A percentile compares a stretch with the other conserved stretches of the same genome.
phyloP scores from a whole-genome alignment of 2,888 invertebrate species.

The Mesorhabditis spiculigera region DNA sequence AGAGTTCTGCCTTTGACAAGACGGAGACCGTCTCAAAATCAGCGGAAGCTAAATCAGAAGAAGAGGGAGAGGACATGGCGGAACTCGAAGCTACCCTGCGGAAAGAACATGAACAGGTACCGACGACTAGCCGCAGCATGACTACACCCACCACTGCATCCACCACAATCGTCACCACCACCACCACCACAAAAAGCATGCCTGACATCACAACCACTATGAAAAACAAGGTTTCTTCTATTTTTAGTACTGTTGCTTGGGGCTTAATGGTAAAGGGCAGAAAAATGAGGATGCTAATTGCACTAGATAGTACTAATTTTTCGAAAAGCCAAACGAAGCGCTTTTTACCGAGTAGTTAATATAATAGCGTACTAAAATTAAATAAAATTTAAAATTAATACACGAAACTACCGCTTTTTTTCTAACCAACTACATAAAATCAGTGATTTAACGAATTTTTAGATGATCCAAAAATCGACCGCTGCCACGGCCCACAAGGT shows the following conservation, averaged over 20 bases:
- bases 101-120: neutral
- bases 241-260: neutral
- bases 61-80: slow-evolving; percentile 11
- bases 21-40: too few relatives aligned
- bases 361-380: too few relatives aligned
- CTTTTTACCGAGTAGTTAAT: too few relatives aligned
- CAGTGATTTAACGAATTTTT: neutral
- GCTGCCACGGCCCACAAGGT: neutral
- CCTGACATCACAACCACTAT: slow-evolving; percentile 8
- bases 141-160: slow-evolving; percentile 6
- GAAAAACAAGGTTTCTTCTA: neutral
- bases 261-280: too few relatives aligned
- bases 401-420: too few relatives aligned
- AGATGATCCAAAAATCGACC: neutral
- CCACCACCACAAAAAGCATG: slow-evolving; percentile 8
- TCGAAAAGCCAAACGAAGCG: too few relatives aligned
- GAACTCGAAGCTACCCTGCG: slow-evolving; percentile 6
- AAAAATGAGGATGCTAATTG: too few relatives aligned
- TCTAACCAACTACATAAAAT: neutral
- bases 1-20: too few relatives aligned
- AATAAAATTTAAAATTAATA: too few relatives aligned
- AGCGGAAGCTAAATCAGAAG: neutral
- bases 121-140: neutral
- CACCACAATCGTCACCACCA: slow-evolving; percentile 14
- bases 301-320: too few relatives aligned